A percentile compares a stretch with the other conserved stretches of the same genome.
phyloP scores from a whole-genome alignment of 2,888 invertebrate genomes.

The Oscheius myriophilus region DNA sequence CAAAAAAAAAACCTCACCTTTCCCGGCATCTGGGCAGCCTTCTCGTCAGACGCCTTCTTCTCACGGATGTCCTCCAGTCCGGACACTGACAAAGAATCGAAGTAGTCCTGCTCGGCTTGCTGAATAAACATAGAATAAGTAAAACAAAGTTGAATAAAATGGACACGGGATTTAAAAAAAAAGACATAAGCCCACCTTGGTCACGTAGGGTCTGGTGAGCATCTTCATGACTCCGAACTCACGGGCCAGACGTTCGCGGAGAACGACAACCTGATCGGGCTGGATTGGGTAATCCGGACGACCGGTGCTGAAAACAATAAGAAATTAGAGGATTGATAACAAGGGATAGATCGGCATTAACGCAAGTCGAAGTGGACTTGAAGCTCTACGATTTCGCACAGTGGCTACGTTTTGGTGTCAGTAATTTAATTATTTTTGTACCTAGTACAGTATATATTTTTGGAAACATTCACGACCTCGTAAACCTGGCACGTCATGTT shows the following conservation, averaged over 20 bases:
- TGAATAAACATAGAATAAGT: constrained; percentile 19
- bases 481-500: too few species aligned
- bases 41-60: constrained; percentile 30
- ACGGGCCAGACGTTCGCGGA: constrained; percentile 55
- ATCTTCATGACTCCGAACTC: constrained; percentile 67
- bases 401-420: too few species aligned
- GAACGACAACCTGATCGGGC: constrained; percentile 42
- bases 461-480: too few species aligned
- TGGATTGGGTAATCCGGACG: constrained; percentile 59
- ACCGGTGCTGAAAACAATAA: constrained; percentile 62
- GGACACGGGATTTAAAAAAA: background rate
- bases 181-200: constrained; percentile 44
- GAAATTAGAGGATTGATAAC: too few species aligned
- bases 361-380: background rate
- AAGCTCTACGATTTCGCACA: too few species aligned
- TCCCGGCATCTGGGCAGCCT: constrained; percentile 55
- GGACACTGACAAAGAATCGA: constrained; percentile 35
- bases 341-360: background rate
- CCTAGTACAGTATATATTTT: too few species aligned
- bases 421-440: too few species aligned
- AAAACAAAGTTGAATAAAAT: background rate
- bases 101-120: constrained; percentile 44
- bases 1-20: constrained; percentile 36
- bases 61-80: constrained; percentile 41
- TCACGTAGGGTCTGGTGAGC: constrained; percentile 63